phyloP scores from a whole-genome alignment of 2,113 vertebrate species.

The Brienomyrus brachyistius region DNA sequence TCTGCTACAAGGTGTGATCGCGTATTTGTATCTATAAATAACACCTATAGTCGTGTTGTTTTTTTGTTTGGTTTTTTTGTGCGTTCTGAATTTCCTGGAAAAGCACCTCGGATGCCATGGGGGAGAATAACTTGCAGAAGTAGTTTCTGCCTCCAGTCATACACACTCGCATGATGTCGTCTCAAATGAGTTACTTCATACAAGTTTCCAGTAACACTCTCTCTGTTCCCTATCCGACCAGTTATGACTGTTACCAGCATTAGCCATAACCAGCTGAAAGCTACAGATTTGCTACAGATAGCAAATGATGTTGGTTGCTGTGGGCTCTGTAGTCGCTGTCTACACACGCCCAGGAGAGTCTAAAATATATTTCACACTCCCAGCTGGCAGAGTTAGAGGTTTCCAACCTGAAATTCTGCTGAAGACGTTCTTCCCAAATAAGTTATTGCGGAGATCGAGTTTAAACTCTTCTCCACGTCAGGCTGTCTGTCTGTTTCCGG shows the following conservation, averaged over 20 bases:
- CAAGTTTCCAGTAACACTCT: background rate
- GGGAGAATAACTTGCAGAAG: background rate
- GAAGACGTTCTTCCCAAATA: background rate
- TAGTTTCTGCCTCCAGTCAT: background rate
- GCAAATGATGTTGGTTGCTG: background rate
- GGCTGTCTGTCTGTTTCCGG: background rate
- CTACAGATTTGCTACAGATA: no score
- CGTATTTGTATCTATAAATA: no score
- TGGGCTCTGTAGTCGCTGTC: background rate
- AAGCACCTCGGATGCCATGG: background rate
- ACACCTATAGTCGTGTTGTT: background rate
- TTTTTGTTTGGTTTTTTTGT: no score
- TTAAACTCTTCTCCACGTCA: background rate
- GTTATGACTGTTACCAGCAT: background rate
- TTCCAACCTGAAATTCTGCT: background rate
- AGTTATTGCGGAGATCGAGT: background rate
- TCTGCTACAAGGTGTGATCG: no score
- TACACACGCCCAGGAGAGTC: background rate
- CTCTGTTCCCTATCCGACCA: background rate
- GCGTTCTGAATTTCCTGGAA: background rate
- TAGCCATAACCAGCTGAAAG: no score
- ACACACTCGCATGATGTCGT: background rate
- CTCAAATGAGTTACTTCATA: background rate
- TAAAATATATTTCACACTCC: background rate
- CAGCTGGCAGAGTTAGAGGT: background rate